A percentile compares a stretch with the other conserved stretches of the same genome.
phyloP scores from a whole-genome alignment of 2,113 vertebrate species.

The Cromileptes altivelis region DNA sequence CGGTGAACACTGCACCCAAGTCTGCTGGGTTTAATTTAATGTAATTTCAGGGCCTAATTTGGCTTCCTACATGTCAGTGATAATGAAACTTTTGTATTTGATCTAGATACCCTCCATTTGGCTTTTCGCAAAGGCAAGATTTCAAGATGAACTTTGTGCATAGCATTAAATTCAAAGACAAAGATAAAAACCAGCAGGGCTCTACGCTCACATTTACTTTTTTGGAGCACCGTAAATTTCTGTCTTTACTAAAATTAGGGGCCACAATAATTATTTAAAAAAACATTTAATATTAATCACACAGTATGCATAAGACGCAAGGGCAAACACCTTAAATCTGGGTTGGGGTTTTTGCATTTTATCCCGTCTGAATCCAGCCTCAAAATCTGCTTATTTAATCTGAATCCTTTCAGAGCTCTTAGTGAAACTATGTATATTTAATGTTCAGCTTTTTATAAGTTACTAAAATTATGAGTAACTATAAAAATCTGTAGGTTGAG shows the following conservation, averaged over 20 bases:
- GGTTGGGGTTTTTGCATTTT: not conserved
- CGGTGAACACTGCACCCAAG: constrained; percentile 70
- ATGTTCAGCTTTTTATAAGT: not conserved
- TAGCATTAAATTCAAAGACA: constrained; percentile 62
- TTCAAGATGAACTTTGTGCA: constrained; percentile 58
- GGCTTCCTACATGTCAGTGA: constrained; percentile 68
- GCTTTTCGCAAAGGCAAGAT: constrained; percentile 67
- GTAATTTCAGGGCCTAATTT: constrained; percentile 75
- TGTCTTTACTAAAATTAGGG: not conserved
- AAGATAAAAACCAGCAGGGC: constrained; percentile 30
- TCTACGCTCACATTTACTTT: not conserved
- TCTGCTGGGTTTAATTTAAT: constrained; percentile 79
- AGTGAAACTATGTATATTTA: not conserved
- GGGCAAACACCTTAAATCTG: not conserved
- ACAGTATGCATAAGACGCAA: not conserved
- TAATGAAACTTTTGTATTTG: constrained; percentile 79
- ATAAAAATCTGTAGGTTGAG: not conserved
- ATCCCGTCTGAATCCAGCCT: not conserved
- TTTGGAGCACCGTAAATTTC: not conserved
- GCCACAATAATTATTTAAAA: not conserved
- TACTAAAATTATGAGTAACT: not conserved
- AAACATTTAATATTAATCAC: not conserved
- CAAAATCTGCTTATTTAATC: not conserved
- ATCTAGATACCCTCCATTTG: constrained; percentile 66
- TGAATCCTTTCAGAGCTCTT: not conserved